phyloP scores from a whole-genome alignment of 2,113 vertebrate species.

The Python bivittatus region DNA sequence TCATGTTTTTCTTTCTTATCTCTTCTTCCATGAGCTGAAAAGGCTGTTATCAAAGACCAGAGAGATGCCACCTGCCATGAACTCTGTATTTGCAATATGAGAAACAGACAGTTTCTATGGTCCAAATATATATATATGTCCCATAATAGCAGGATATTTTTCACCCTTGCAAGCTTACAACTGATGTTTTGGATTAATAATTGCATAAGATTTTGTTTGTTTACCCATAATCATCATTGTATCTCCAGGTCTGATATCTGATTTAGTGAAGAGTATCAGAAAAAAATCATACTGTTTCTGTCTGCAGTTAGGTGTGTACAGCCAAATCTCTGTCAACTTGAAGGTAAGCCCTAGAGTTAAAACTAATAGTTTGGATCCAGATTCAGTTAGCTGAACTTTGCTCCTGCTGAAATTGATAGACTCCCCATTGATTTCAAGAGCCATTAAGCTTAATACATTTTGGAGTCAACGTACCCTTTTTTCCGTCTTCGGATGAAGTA shows the following conservation, averaged over 20 bases:
- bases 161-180: not conserved
- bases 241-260: not conserved
- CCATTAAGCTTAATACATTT: not conserved
- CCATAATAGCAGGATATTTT: not conserved
- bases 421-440: not conserved
- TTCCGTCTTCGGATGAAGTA: not conserved
- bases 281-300: not conserved
- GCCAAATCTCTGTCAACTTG: not conserved
- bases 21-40: conserved; percentile 15
- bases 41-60: not conserved
- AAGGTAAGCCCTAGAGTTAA: not conserved
- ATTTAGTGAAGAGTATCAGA: not conserved
- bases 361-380: not conserved
- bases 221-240: not conserved
- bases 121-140: not conserved
- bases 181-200: not conserved
- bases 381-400: not conserved
- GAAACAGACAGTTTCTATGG: not conserved
- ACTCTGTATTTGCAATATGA: conserved; percentile 1
- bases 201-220: not conserved
- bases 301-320: not conserved
- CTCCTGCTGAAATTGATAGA: not conserved
- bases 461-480: not conserved
- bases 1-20: conserved; percentile 29
- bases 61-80: conserved; percentile 3